Evolutionary conservation across 2,888 invertebrate species (phyloP).

Genomic region (Perizoma affinitatum): DNA sequence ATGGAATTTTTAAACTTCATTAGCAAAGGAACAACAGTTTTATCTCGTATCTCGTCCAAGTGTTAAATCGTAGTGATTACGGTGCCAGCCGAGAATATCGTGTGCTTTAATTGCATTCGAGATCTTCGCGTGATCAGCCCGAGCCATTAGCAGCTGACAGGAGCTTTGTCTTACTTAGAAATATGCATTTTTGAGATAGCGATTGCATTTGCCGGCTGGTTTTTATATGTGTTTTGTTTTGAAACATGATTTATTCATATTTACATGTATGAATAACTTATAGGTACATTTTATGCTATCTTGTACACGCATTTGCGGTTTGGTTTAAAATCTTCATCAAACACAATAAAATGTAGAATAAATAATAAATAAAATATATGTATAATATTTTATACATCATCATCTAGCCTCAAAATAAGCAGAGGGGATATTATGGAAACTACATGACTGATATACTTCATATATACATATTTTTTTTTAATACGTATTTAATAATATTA

Average conservation of each 20-base stretch:
- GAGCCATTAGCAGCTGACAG: slow-evolving; percentile 32
- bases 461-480: no score
- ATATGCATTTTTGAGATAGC: slow-evolving; percentile 28
- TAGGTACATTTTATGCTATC: no score
- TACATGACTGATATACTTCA: no score
- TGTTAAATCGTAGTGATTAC: slow-evolving; percentile 79
- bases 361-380: no score
- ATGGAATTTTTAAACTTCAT: slow-evolving; percentile 17
- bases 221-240: neutral
- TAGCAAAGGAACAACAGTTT: slow-evolving; percentile 20
- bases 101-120: slow-evolving; percentile 68
- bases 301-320: no score
- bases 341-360: no score
- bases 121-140: slow-evolving; percentile 52
- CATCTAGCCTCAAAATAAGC: no score
- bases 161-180: slow-evolving; percentile 37
- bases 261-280: no score
- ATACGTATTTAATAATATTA: no score
- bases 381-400: no score
- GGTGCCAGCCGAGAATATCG: slow-evolving; percentile 65
- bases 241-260: slow-evolving; percentile 1
- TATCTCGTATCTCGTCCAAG: slow-evolving; percentile 68
- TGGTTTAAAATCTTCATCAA: no score
- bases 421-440: no score
- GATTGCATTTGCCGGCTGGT: slow-evolving; percentile 18